Percentiles rank a stretch among this genome's conserved stretches.
Conservation (phyloP, 2,113 vertebrate species). For the Hystrix cristata region DNA sequence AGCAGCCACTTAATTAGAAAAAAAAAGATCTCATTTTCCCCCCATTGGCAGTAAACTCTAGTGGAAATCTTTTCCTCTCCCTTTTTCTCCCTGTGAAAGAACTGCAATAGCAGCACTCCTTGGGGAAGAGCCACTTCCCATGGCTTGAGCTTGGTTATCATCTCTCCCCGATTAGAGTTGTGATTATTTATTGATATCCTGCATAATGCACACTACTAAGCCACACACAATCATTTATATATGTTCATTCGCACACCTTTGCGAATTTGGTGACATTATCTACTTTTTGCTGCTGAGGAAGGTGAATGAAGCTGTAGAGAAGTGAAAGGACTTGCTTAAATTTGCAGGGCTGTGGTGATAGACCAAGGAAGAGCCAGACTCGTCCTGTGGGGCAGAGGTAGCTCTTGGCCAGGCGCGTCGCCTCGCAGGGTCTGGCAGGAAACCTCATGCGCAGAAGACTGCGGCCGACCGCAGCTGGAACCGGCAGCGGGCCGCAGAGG, state of each 20-base stretch:
- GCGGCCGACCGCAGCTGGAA: background rate
- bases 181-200: background rate
- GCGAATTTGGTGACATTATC: background rate
- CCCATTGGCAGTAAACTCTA: background rate
- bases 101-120: background rate
- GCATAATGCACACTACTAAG: background rate
- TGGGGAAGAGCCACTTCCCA: background rate
- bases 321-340: no score
- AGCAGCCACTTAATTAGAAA: constrained; percentile 6
- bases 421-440: no score
- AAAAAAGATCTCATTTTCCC: background rate
- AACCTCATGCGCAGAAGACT: background rate
- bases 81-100: background rate
- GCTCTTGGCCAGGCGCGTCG: background rate
- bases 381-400: background rate
- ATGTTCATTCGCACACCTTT: accelerated
- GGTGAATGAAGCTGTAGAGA: background rate
- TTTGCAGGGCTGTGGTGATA: no score
- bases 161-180: no score
- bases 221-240: background rate
- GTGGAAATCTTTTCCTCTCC: background rate
- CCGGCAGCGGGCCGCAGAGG: background rate
- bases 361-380: no score
- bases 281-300: background rate
- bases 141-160: background rate